phyloP scores from a whole-genome alignment of 2,797 vertebrate species.

The Denticeps clupeoides region DNA sequence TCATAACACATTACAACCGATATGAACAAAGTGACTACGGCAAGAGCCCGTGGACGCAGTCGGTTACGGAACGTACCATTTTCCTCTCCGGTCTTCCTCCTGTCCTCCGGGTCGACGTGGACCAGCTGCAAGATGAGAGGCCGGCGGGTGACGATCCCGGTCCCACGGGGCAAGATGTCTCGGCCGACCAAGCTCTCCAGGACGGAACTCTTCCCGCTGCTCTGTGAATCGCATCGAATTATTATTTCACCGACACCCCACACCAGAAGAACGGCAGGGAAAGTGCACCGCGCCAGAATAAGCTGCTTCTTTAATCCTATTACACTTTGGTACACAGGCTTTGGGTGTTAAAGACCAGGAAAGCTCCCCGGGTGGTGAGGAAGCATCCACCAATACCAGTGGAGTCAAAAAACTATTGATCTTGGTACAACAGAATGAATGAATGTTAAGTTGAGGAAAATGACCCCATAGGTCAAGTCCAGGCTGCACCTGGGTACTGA shows the following conservation, averaged over 20 bases:
- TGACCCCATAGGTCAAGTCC: too few relatives aligned
- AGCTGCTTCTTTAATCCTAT: slow-evolving; percentile 41
- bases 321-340: slow-evolving; percentile 10
- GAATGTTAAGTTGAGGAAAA: too few relatives aligned
- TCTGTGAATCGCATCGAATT: slow-evolving; percentile 67
- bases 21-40: too few relatives aligned
- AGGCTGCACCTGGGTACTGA: too few relatives aligned
- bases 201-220: slow-evolving; percentile 97
- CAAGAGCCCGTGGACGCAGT: too few relatives aligned
- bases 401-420: too few relatives aligned
- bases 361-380: background rate
- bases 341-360: background rate
- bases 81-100: slow-evolving; percentile 81
- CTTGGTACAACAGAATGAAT: too few relatives aligned
- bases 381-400: too few relatives aligned
- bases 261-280: slow-evolving; percentile 41
- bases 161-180: slow-evolving; percentile 89
- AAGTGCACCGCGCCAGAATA: slow-evolving; percentile 33
- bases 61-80: slow-evolving; percentile 58
- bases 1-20: too few relatives aligned
- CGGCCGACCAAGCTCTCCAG: slow-evolving; percentile 90
- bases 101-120: slow-evolving; percentile 81
- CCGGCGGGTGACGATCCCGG: slow-evolving; percentile 88
- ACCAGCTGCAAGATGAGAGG: slow-evolving; percentile 95
- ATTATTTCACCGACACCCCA: too few relatives aligned